A percentile compares a stretch with the other conserved stretches of the same genome.
Conservation (phyloP, 2,888 invertebrate genomes). For the Parnassius smintheus region DNA sequence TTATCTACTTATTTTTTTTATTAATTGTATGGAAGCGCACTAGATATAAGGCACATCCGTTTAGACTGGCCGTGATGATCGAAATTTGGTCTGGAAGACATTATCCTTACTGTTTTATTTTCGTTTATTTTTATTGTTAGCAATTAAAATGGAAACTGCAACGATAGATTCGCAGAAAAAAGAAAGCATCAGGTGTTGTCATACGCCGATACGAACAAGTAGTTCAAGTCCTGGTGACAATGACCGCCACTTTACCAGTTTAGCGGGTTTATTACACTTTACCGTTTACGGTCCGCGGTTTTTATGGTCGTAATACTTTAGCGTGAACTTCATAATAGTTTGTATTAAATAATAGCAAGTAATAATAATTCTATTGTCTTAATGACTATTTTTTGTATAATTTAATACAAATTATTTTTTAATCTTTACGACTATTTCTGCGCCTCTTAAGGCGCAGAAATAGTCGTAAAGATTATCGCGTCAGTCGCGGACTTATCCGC, state of each 20-base stretch:
- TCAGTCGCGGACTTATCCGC: no score
- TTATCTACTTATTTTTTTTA: no score
- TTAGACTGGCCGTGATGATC: no score
- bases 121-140: neutral
- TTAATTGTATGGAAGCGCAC: no score
- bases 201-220: conserved; percentile 28
- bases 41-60: no score
- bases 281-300: conserved; percentile 41
- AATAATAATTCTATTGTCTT: neutral
- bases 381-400: no score
- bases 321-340: conserved; percentile 20
- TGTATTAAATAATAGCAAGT: conserved; percentile 17
- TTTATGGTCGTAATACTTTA: conserved; percentile 38
- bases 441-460: no score
- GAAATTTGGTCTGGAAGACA: no score
- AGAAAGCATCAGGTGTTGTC: conserved; percentile 29
- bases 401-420: no score
- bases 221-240: conserved; percentile 59
- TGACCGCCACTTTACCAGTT: conserved; percentile 61
- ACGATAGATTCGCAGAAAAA: conserved; percentile 27
- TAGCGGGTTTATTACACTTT: conserved; percentile 55
- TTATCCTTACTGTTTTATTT: neutral
- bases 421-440: no score
- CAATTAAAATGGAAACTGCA: conserved; percentile 1
- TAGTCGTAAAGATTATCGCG: no score